Evolutionary conservation across 53 echinoderm and acorn worm species (phyloP), one percentile per base, ranked within the genome.

Genomic region (Actinopyga echinites): DNA sequence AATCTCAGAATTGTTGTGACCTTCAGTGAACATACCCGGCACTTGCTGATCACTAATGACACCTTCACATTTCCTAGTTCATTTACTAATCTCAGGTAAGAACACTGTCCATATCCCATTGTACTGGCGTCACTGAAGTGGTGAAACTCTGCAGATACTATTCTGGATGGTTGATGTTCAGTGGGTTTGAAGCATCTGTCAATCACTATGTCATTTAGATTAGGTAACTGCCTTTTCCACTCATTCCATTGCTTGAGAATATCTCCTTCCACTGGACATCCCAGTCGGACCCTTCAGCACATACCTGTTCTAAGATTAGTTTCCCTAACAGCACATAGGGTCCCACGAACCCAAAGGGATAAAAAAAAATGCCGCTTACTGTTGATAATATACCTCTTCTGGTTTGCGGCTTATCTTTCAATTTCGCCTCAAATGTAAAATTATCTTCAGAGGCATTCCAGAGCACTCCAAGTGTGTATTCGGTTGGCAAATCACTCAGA

Each of bases 391-490:
- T 80, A 0, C 88, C 84, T 57, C 85, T 60, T 29, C 85, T 60
- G n/a, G 91, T 91, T n/a, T 53, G 63, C 36, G 91, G 91, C 24
- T 74, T 79, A 38, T 88, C 88, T 40, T 71, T 71, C 24, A 92
- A 53, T n/a, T 83, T 79, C 20, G 89, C 89, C 28, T 89, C 31
- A 65, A 92, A 92, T 13, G 69, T 68, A 67, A 89, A 92, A 54
- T 83, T 56, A 56, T 91, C 91, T 8, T 83, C 83, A 52, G 83
- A 84, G 23, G 78, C 57, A 67, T 87, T 87, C 89, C 92, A 92
- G 52, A 89, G 86, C 11, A 89, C 74, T 0, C 92, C 89, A 15
- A 92, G 59, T 8, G 84, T 89, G 75, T 77, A 74, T 34, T 92
- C 89, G 5, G 89, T 42, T 0, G 89, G 86, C 15, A 86, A 71